These are phyloP conservation scores for Pammene fasciana DNA, from an alignment of 2,888 invertebrate species.

Conservation along the genomic window DNA sequence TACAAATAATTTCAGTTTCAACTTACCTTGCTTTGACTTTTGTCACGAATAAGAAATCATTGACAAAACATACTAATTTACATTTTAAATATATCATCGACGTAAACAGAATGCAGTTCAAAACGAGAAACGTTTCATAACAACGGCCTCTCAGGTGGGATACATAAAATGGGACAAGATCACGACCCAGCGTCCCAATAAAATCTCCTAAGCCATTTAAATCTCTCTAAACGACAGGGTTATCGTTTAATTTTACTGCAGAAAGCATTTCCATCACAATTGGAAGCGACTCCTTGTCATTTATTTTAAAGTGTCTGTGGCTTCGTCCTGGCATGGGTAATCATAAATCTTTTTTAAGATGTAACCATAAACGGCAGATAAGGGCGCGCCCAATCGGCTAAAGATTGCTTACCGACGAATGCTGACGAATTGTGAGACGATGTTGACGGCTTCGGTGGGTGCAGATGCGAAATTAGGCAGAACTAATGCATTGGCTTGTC, in stretches of 20 bases:
- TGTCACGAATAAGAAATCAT: too few species aligned
- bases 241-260: slow-evolving; percentile 84
- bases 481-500: background rate
- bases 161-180: slow-evolving; percentile 64
- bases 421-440: slow-evolving; percentile 75
- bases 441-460: slow-evolving; percentile 49
- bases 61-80: background rate
- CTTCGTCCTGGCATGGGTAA: slow-evolving; percentile 78
- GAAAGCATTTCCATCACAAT: slow-evolving; percentile 83
- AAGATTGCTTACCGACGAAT: slow-evolving; percentile 74
- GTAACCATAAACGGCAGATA: slow-evolving; percentile 80
- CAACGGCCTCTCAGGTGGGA: slow-evolving; percentile 57
- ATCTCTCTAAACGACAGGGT: slow-evolving; percentile 80
- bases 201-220: slow-evolving; percentile 77
- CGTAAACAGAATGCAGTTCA: slow-evolving; percentile 20
- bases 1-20: too few species aligned
- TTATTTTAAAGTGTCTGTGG: slow-evolving; percentile 82
- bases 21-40: too few species aligned
- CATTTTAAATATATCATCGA: slow-evolving; percentile 7
- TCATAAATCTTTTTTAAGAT: slow-evolving; percentile 84
- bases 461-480: slow-evolving; percentile 51
- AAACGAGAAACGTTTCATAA: slow-evolving; percentile 43
- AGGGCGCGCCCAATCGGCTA: slow-evolving; percentile 79
- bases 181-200: slow-evolving; percentile 68
- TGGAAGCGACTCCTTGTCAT: slow-evolving; percentile 82